phyloP scores from a whole-genome alignment of 2,113 vertebrate genomes.

The Orthonyx spaldingii region DNA sequence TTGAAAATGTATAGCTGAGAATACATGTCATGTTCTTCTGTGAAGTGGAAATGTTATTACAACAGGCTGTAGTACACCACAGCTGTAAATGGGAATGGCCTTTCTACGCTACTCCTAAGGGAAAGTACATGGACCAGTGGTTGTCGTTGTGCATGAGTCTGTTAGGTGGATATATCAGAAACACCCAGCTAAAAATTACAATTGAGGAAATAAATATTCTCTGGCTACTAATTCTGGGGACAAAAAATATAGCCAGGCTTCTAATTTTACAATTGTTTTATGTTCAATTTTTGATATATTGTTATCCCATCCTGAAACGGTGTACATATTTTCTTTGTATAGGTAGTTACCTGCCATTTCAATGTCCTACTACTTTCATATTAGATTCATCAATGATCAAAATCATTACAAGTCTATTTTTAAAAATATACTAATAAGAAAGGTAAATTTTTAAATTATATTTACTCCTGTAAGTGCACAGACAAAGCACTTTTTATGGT shows the following conservation, averaged over 20 bases:
- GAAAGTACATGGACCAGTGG: background rate
- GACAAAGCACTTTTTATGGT: background rate
- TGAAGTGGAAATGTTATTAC: background rate
- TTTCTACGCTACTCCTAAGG: background rate
- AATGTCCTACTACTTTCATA: background rate
- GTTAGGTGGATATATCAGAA: background rate
- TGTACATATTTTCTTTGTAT: background rate
- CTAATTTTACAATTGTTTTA: background rate
- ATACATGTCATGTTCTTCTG: background rate
- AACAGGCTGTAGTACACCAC: background rate
- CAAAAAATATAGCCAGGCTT: background rate
- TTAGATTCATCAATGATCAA: background rate
- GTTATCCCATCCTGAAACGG: background rate
- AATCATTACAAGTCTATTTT: background rate
- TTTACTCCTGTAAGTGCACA: background rate
- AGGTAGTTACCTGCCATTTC: background rate
- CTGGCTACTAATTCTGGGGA: background rate
- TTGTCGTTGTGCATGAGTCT: background rate
- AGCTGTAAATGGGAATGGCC: background rate
- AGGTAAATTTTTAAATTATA: background rate
- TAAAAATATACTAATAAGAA: background rate
- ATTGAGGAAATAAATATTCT: background rate
- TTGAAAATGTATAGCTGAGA: background rate
- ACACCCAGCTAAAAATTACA: background rate
- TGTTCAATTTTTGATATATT: background rate